Conservation (phyloP, 2,888 invertebrate species). For the Phania funesta region DNA sequence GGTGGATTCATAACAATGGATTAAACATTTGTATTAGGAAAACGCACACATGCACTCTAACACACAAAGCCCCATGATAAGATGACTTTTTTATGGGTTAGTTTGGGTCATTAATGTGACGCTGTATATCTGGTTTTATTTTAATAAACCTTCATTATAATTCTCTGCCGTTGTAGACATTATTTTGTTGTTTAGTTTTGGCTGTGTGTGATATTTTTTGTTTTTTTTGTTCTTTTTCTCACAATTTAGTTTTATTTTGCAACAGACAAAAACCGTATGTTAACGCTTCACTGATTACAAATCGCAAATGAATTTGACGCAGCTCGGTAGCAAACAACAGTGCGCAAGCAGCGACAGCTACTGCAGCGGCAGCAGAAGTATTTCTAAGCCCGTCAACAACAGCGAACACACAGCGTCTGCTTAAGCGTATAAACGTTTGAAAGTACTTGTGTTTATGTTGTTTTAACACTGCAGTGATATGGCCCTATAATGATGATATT, state of each 20-base stretch:
- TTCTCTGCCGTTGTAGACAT: constrained; percentile 26
- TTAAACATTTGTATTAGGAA: constrained; percentile 16
- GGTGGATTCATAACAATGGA: constrained; percentile 38
- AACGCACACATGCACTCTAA: constrained; percentile 3
- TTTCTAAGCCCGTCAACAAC: constrained; percentile 9
- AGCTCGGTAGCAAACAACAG: constrained; percentile 4
- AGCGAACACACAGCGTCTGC: background rate
- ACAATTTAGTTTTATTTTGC: constrained; percentile 66
- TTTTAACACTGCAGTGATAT: constrained; percentile 23
- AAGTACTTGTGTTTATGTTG: constrained; percentile 28
- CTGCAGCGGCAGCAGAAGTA: constrained; percentile 21
- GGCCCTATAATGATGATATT: background rate
- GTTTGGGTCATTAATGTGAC: constrained; percentile 25
- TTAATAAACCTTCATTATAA: constrained; percentile 60
- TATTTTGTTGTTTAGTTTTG: constrained; percentile 8
- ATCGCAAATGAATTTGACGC: constrained; percentile 65
- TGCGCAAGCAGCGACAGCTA: background rate
- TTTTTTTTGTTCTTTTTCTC: background rate
- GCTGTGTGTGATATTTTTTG: constrained; percentile 22
- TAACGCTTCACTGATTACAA: constrained; percentile 67
- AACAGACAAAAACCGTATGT: constrained; percentile 64
- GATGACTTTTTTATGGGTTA: constrained; percentile 9
- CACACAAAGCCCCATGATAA: constrained; percentile 25
- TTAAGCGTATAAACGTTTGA: constrained; percentile 10
- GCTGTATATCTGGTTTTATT: constrained; percentile 54